These are phyloP conservation scores for Podarcis lilfordi DNA, from an alignment of 2,797 vertebrate species.

Conservation along the genomic window DNA sequence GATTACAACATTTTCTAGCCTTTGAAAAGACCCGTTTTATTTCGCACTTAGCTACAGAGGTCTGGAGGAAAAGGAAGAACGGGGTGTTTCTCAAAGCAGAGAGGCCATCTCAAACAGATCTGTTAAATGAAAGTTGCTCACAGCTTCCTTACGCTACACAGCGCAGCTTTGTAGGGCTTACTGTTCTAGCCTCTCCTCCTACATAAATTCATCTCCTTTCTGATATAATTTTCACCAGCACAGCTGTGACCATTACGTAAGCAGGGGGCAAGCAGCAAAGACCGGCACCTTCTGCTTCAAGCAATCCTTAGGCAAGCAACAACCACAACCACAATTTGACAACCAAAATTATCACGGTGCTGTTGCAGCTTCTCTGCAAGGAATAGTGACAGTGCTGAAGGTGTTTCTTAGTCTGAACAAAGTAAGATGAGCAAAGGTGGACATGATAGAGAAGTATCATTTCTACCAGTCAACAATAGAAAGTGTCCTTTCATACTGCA, in stretches of 20 bases:
- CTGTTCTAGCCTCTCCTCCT: not conserved
- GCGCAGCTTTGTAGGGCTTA: not conserved
- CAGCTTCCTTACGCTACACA: not conserved
- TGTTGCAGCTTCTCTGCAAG: too few relatives aligned
- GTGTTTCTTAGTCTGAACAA: too few relatives aligned
- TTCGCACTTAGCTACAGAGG: not conserved
- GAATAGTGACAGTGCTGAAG: too few relatives aligned
- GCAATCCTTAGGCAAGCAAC: not conserved
- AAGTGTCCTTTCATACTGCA: too few relatives aligned
- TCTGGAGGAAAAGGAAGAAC: not conserved
- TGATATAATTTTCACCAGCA: too few relatives aligned
- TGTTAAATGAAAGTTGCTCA: not conserved
- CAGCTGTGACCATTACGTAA: not conserved
- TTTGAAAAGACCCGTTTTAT: constrained; percentile 13
- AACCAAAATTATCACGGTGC: too few relatives aligned
- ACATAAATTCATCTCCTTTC: not conserved
- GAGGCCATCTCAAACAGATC: not conserved
- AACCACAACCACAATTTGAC: not conserved
- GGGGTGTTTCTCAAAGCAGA: not conserved
- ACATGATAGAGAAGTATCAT: too few relatives aligned
- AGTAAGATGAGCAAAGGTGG: too few relatives aligned
- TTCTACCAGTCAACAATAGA: too few relatives aligned
- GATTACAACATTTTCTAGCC: constrained; percentile 6
- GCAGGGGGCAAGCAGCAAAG: not conserved
- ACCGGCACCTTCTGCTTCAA: too few relatives aligned